Evolutionary conservation across 2,797 vertebrate genomes (phyloP), one percentile per base, ranked within the genome.

Genomic region (Lepus townsendii): DNA sequence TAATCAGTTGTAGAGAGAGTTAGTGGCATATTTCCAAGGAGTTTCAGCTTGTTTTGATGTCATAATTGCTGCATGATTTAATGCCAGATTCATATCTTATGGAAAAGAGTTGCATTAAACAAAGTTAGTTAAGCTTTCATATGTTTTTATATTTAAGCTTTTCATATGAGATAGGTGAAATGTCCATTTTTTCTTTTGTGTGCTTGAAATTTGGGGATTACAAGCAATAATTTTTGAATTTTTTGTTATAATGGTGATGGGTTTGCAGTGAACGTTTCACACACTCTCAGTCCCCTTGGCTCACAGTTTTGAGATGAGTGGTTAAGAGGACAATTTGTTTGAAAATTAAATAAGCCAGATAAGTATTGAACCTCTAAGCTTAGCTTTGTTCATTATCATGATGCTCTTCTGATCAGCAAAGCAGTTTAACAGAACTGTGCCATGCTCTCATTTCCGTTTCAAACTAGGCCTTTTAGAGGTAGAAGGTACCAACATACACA

Each of bases 401-500:
- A 71, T 83, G 35, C 71, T 82, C 80, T 75, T 82, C 80, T 95
- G 80, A 96, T 93, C 90, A 93, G 30, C 62, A 93, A 66, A 93
- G 71, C 77, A 90, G 24, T 85, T 94, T 38, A 80, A 3, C 86
- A 82, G 57, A 95, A 92, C 91, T 90, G 32, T 95, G 94, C 71
- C 72, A 13, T 78, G 82, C 88, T 97, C 87, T 96, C 0, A 72
- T 94, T 91, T 96, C 96, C 32, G 19, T 65, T 26, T 96, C 94
- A 95, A 90, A 97, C 96, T 95, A 97, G 96, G 83, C 93, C 85
- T 95, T 96, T 97, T 94, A 96, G 96, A 97, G 93, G 90, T 66
- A 17, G 90, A 85, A 2, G 32, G 3, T 97, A 88, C 60, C 75
- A 94, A 91, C 30, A 2, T 26, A 32, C 72, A 54, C 38, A 88